A percentile compares a stretch with the other conserved stretches of the same genome.
Conservation (phyloP, 1,140 invertebrate genomes). For the Drosophila pandora region DNA sequence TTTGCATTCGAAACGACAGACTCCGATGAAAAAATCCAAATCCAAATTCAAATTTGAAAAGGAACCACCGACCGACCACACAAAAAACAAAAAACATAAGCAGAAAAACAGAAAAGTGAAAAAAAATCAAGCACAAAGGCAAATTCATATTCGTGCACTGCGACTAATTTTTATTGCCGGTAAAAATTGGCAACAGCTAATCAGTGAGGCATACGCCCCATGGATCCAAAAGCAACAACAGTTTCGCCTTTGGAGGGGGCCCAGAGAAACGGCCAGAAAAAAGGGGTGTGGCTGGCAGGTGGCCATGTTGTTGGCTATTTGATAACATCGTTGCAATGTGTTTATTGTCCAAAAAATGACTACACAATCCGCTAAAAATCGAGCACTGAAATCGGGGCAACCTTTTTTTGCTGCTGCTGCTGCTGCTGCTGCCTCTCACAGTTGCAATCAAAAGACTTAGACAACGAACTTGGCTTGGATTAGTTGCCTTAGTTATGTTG, state of each 20-base stretch:
- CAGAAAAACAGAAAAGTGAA: slow-evolving; percentile 5
- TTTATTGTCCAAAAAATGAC: slow-evolving; percentile 76
- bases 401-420: slow-evolving; percentile 32
- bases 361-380: slow-evolving; percentile 66
- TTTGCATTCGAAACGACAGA: slow-evolving; percentile 36
- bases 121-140: slow-evolving; percentile 35
- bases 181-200: slow-evolving; percentile 78
- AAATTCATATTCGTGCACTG: slow-evolving; percentile 72
- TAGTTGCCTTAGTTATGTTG: slow-evolving; percentile 4
- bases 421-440: slow-evolving; percentile 28
- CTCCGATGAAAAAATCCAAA: slow-evolving; percentile 29
- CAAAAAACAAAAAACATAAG: slow-evolving; percentile 10
- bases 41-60: slow-evolving; percentile 58
- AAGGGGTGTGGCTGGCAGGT: slow-evolving; percentile 73
- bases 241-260: background rate
- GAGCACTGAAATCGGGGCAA: slow-evolving; percentile 46
- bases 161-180: slow-evolving; percentile 76
- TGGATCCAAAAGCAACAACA: slow-evolving; percentile 16
- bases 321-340: slow-evolving; percentile 79
- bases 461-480: slow-evolving; percentile 58
- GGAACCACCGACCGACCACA: slow-evolving; percentile 21
- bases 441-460: slow-evolving; percentile 73
- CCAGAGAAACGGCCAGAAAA: slow-evolving; percentile 12
- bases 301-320: slow-evolving; percentile 61
- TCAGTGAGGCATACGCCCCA: slow-evolving; percentile 71